A percentile compares a stretch with the other conserved stretches of the same genome.
Conservation (phyloP, 1,140 invertebrate genomes). For the Calephelis nemesis region DNA sequence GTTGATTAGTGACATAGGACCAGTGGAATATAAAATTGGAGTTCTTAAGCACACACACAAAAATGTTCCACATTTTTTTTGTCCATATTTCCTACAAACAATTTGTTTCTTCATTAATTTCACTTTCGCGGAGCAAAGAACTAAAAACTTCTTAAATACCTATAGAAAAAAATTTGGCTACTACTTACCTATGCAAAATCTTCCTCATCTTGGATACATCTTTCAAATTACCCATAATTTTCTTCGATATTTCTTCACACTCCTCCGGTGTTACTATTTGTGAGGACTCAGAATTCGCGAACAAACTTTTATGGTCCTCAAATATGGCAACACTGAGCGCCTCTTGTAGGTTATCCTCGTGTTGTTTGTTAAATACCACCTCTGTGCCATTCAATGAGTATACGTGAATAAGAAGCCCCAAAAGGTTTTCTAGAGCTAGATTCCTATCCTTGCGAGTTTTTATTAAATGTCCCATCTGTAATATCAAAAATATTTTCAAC, state of each 20-base stretch:
- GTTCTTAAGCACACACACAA: no score
- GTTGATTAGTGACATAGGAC: no score
- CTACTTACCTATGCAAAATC: conserved; percentile 58
- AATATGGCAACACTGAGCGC: conserved; percentile 80
- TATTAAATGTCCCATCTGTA: conserved; percentile 81
- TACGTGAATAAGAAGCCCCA: conserved; percentile 81
- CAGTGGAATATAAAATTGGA: no score
- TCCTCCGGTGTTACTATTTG: conserved; percentile 54
- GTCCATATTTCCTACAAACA: no score
- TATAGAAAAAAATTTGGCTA: neutral
- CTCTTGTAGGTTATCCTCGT: conserved; percentile 79
- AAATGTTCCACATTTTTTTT: no score
- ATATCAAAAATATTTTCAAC: conserved; percentile 23
- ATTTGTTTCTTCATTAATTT: no score
- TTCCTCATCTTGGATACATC: conserved; percentile 65
- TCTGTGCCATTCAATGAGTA: conserved; percentile 82
- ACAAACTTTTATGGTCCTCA: conserved; percentile 78
- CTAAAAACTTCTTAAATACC: no score
- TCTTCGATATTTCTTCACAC: conserved; percentile 50
- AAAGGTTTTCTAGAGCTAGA: conserved; percentile 80
- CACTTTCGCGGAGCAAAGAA: no score
- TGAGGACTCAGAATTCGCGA: conserved; percentile 33
- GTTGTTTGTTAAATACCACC: conserved; percentile 76
- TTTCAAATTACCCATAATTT: conserved; percentile 56
- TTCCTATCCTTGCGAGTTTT: conserved; percentile 79